Base-by-base conservation (phyloP, 1,140 invertebrate species). In the Tribolium castaneum region DNA sequence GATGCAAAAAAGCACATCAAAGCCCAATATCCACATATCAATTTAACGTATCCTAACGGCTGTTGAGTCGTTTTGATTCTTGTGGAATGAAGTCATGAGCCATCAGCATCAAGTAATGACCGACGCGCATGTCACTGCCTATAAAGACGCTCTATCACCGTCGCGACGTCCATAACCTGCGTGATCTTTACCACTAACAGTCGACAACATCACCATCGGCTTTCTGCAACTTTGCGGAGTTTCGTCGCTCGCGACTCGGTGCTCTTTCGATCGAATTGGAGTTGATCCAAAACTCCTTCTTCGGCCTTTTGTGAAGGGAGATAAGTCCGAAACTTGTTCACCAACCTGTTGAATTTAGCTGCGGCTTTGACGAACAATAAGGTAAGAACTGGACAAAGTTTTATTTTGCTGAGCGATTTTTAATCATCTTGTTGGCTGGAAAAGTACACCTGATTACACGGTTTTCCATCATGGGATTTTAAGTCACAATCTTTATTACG, bases 101-200 rank as follows among this genome's bases (percentile, higher is more conserved):
- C 59, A 66, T 66, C 59, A 66, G 59, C 59, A 66, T 66, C 59
- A 66, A 66, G 59, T 66, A 66, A 66, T 59, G 54, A 62, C 56
- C 39, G 54, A 50, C 52, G 52, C 75, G 56, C 75, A 76, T 62
- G 75, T 62, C 56, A 52, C 75, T 76, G 71, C 71, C 71, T 73
- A 73, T 73, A 73, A 73, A 73, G 71, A 73, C 71, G 71, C 71
- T 73, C 50, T 54, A 73, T 73, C 71, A 73, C 49, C 71, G 71
- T 73, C 71, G 52, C 71, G 71, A 73, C 71, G 71, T 73, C 71
- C 71, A 73, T 73, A 73, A 73, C 71, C 71, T 52, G 71, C 49
- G 71, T 73, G 71, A 73, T 73, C 71, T 73, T 52, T 73, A 73
- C 71, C 71, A 73, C 49, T 54, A 51, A 16, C 71, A 73, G 71